A percentile compares a stretch with the other conserved stretches of the same genome.
These are phyloP conservation scores for Caenorhabditis inopinata DNA, from an alignment of 1,140 invertebrate species.

Conservation along the genomic window DNA sequence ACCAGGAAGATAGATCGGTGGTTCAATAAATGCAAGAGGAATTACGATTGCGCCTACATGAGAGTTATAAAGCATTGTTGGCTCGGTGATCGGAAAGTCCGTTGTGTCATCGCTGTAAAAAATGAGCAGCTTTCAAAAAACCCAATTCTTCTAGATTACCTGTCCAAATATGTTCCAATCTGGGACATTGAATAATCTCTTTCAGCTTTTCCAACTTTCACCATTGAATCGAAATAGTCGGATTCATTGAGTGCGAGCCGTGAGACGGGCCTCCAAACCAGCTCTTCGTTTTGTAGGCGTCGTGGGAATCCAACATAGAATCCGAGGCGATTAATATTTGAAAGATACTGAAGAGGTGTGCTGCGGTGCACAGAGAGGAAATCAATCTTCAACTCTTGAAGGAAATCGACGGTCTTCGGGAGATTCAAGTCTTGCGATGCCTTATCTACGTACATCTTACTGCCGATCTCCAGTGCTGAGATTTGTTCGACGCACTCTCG, in stretches of 20 bases:
- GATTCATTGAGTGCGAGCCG: slow-evolving; percentile 19
- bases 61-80: slow-evolving; percentile 7
- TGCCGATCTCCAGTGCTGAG: slow-evolving; percentile 1
- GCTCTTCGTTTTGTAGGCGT: slow-evolving; percentile 36
- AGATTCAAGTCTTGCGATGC: slow-evolving; percentile 8
- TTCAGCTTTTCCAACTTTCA: slow-evolving; percentile 35
- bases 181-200: slow-evolving; percentile 34
- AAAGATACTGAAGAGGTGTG: background rate
- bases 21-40: slow-evolving; percentile 32
- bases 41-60: slow-evolving; percentile 12
- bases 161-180: slow-evolving; percentile 40
- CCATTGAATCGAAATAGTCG: slow-evolving; percentile 40
- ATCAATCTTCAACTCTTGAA: slow-evolving; percentile 37
- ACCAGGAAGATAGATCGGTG: slow-evolving; percentile 14
- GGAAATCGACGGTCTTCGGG: slow-evolving; percentile 6
- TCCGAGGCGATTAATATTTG: slow-evolving; percentile 6
- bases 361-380: slow-evolving; percentile 22
- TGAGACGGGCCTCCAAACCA: slow-evolving; percentile 34
- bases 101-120: background rate
- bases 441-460: slow-evolving; percentile 40
- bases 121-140: too few relatives aligned
- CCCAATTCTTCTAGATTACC: too few relatives aligned
- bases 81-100: background rate
- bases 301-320: slow-evolving; percentile 38
- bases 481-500: slow-evolving; percentile 42